Evolutionary conservation across 2,797 vertebrate species (phyloP), one percentile per base, ranked within the genome.

Genomic region (Paedocypris micromegethes): DNA sequence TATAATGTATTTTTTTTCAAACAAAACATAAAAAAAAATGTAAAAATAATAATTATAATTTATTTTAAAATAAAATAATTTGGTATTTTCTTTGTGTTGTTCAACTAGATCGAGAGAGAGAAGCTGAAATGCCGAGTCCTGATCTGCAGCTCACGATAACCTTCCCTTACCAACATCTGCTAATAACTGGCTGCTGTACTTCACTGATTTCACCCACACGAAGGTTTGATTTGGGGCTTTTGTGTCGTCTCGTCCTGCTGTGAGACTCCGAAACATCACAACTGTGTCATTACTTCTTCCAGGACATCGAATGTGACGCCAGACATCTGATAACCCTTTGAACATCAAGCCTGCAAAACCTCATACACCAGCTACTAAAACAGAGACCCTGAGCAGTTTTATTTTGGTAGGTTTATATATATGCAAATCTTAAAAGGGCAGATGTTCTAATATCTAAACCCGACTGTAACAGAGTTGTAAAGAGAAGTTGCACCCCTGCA

Each of bases 171-270:
- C 43, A 76, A 94, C 93, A 6, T 86, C 83, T 6, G 79, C 77
- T 37, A 63, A 84, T 5, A 96, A 92, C 77, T 69, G 79, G 9
- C 85, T 98, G 42, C 88, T 98, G 38, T 95, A 96, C 75, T 82
- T 93, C 51, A 93, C 83, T 5, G 69, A 80, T 4, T 73, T 97
- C 79, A 73, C 82, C 5, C 6, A 51, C 68, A 87, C 83, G 76
- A 82, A 86, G 2, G 92, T 94, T 82, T 77, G 2, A 40, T 40
- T 62, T n/a, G 45, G 37, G 8, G 5, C 8, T 40, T n/a, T 43
- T 66, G 42, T 50, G 44, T 50, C 8, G 52, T 4, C 0, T 4
- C 46, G 8, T 9, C 39, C 51, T 2, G 6, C 9, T 38, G 46
- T 48, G 8, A 37, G n/a, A 8, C 3, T 64, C 41, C 56, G 9